phyloP scores from a whole-genome alignment of 2,797 vertebrate genomes.

The Acridotheres tristis region DNA sequence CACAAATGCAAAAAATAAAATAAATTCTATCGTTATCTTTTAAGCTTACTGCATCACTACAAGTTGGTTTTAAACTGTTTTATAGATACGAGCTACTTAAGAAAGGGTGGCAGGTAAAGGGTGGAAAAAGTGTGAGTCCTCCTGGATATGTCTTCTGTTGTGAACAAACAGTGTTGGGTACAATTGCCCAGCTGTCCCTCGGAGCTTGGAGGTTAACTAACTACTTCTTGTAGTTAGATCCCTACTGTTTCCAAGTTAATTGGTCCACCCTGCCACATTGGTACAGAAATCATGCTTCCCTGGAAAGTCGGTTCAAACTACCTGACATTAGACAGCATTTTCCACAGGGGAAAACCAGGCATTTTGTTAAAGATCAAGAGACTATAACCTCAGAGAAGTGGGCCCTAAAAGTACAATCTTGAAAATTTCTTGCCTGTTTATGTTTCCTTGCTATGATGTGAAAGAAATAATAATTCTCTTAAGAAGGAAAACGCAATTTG shows the following conservation, averaged over 20 bases:
- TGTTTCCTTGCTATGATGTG: neutral
- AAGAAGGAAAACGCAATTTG: neutral
- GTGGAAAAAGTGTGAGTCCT: neutral
- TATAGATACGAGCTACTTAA: neutral
- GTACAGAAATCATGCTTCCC: neutral
- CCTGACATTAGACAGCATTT: neutral
- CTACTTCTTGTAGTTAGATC: neutral
- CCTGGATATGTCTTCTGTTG: neutral
- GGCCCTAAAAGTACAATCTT: neutral
- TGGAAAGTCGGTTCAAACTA: neutral
- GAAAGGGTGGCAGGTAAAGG: neutral
- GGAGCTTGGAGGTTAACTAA: neutral
- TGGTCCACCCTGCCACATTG: neutral
- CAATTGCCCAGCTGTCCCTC: neutral
- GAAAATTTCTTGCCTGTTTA: neutral
- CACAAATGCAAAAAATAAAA: neutral
- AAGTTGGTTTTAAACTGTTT: neutral
- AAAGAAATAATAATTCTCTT: neutral
- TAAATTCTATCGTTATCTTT: neutral
- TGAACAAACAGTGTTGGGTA: neutral
- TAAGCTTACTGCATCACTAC: neutral
- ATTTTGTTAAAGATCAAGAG: conserved; percentile 1
- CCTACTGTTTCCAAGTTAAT: conserved; percentile 35
- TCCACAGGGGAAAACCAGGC: neutral
- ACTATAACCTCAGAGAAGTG: neutral